These are phyloP conservation scores for Cartodere bifasciata DNA, from an alignment of 2,888 invertebrate species.

Conservation along the genomic window DNA sequence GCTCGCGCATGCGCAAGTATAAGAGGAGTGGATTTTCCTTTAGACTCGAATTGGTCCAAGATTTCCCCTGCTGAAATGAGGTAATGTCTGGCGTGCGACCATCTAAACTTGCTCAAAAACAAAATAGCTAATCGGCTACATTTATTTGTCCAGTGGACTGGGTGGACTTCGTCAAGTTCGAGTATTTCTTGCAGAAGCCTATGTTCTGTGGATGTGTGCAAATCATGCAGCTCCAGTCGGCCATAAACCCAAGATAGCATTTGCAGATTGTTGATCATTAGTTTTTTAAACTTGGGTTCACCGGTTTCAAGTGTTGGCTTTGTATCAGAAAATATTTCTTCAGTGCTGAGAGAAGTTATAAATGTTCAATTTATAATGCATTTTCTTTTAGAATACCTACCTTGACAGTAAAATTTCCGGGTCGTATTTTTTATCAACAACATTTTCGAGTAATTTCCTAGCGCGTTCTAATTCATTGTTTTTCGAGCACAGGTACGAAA, in stretches of 20 bases:
- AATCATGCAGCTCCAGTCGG: slow-evolving; percentile 39
- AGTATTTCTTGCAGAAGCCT: slow-evolving; percentile 43
- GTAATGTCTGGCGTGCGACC: slow-evolving; percentile 22
- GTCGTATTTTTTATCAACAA: slow-evolving; percentile 27
- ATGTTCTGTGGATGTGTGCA: slow-evolving; percentile 43
- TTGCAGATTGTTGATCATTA: slow-evolving; percentile 48
- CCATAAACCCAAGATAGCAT: slow-evolving; percentile 49
- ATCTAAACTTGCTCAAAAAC: slow-evolving; percentile 30
- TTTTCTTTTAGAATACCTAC: slow-evolving; percentile 13
- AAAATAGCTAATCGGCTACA: slow-evolving; percentile 42
- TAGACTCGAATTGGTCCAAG: slow-evolving; percentile 42
- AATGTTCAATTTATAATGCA: background rate
- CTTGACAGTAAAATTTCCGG: slow-evolving; percentile 23
- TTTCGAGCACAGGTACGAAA: slow-evolving; percentile 44
- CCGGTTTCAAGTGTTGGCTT: slow-evolving; percentile 31
- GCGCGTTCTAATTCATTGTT: slow-evolving; percentile 38
- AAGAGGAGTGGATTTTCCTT: slow-evolving; percentile 24
- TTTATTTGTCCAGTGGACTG: slow-evolving; percentile 44
- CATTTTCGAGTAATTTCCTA: slow-evolving; percentile 38
- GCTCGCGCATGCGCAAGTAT: slow-evolving; percentile 23
- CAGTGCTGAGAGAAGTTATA: slow-evolving; percentile 28
- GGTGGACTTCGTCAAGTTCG: slow-evolving; percentile 43
- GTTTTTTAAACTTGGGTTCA: slow-evolving; percentile 41
- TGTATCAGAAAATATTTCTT: slow-evolving; percentile 40
- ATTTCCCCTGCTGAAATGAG: slow-evolving; percentile 43